Evolutionary conservation across 2,113 vertebrate species (phyloP), one percentile per base, ranked within the genome.

Genomic region (Mormoops blainvillei): DNA sequence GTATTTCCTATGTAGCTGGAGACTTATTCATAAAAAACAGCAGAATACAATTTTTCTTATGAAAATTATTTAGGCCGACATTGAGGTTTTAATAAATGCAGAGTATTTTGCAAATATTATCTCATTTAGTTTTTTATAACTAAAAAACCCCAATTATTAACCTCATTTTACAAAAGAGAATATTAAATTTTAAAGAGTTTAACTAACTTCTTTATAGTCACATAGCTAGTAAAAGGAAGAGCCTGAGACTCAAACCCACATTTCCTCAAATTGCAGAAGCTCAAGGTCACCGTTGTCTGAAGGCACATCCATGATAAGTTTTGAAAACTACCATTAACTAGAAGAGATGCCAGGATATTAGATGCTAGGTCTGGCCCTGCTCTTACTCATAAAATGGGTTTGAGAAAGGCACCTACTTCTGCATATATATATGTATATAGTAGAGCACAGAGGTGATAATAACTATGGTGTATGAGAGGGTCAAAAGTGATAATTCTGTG

Each of bases 1-100:
- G 31, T 94, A 92, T 94, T 92, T 96, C 63, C 38, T 71, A 63
- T n/a, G 18, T 86, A 83, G 41, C 50, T 84, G 8, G 13, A 92
- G 36, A 97, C 87, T 95, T 86, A 80, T 93, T 97, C 89, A 95
- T 71, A 93, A 92, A 94, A 77, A 48, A 67, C 38, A 81, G 41
- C 14, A 95, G 68, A 93, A 78, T 87, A 56, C 4, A 92, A 38
- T 74, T 96, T 94, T 94, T 87, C 94, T 92, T 91, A 38, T 76
- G 54, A 63, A 33, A 86, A 52, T 97, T 86, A 83, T 85, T 81
- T 92, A 4, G 80, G 5, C 20, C 87, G 93, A 86, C n/a, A 78
- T 3, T 80, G 68, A 97, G 41, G 36, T 65, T 96, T 94, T 84
- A 86, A 67, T 84, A 94, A 92, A n/a, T 87, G n/a, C 19, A 28